phyloP scores from a whole-genome alignment of 2,888 invertebrate species.

The Erebia epiphron region DNA sequence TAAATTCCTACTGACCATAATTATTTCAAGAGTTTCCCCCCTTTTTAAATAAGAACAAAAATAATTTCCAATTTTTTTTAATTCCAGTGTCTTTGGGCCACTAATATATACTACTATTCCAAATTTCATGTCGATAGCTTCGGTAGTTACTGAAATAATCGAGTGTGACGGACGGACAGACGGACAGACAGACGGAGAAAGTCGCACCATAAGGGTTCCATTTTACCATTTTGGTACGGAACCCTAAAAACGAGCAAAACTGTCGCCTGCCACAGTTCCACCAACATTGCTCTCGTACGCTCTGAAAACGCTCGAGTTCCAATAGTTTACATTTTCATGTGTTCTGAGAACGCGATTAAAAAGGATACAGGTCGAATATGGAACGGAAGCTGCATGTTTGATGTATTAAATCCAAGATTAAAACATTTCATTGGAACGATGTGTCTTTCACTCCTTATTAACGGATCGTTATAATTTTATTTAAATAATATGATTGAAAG shows the following conservation, averaged over 20 bases:
- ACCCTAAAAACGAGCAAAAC: constrained; percentile 37
- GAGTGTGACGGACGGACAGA: too few species aligned
- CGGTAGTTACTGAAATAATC: too few species aligned
- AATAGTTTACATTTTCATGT: constrained; percentile 25
- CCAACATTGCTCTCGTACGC: constrained; percentile 27
- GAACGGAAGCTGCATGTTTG: constrained; percentile 35
- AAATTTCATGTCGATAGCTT: too few species aligned
- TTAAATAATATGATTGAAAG: not conserved
- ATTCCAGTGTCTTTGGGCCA: too few species aligned
- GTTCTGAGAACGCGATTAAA: constrained; percentile 27
- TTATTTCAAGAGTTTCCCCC: too few species aligned
- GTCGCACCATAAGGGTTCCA: too few species aligned
- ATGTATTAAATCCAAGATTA: constrained; percentile 19
- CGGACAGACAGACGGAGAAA: too few species aligned
- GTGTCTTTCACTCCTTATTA: constrained; percentile 17
- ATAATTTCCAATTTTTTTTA: too few species aligned
- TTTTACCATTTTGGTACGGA: too few species aligned
- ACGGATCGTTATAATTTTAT: not conserved
- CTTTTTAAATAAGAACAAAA: too few species aligned
- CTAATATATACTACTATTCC: too few species aligned
- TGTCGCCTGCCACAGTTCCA: constrained; percentile 39
- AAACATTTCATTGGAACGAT: constrained; percentile 16
- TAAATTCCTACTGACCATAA: too few species aligned
- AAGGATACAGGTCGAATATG: constrained; percentile 32
- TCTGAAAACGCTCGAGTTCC: constrained; percentile 28